phyloP scores from a whole-genome alignment of 1,140 invertebrate species.

The Charaxes varanes region DNA sequence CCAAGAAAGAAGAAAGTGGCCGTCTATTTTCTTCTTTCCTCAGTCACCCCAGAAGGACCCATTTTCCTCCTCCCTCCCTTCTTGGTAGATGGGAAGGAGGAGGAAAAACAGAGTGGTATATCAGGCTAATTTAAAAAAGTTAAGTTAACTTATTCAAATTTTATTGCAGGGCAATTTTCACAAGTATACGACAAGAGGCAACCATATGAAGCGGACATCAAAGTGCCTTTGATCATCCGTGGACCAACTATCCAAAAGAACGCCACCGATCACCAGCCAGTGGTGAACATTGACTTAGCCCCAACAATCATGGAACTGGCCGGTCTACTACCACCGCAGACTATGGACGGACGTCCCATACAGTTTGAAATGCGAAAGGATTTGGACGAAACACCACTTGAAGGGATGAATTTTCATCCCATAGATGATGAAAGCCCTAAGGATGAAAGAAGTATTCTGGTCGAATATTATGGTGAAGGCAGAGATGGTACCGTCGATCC shows the following conservation, averaged over 20 bases:
- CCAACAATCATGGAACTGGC: slow-evolving; percentile 86
- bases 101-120: too few species aligned
- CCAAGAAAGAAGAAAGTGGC: too few species aligned
- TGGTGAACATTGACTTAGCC: slow-evolving; percentile 87
- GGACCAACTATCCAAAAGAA: slow-evolving; percentile 80
- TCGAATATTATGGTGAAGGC: slow-evolving; percentile 88
- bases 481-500: slow-evolving; percentile 64
- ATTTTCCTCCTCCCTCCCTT: too few species aligned
- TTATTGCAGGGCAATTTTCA: slow-evolving; percentile 84
- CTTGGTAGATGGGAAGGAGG: too few species aligned
- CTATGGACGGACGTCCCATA: slow-evolving; percentile 82
- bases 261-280: slow-evolving; percentile 68
- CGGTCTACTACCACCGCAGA: slow-evolving; percentile 62
- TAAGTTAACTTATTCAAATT: neutral
- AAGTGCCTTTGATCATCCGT: slow-evolving; percentile 85
- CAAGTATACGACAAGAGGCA: slow-evolving; percentile 91
- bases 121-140: too few species aligned
- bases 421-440: neutral
- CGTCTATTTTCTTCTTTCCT: too few species aligned
- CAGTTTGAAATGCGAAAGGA: slow-evolving; percentile 24
- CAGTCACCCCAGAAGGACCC: too few species aligned
- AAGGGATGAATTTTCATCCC: neutral
- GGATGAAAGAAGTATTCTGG: slow-evolving; percentile 76
- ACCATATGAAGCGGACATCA: slow-evolving; percentile 91
- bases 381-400: neutral